phyloP scores from a whole-genome alignment of 2,797 vertebrate genomes.

The Enoplosus armatus region DNA sequence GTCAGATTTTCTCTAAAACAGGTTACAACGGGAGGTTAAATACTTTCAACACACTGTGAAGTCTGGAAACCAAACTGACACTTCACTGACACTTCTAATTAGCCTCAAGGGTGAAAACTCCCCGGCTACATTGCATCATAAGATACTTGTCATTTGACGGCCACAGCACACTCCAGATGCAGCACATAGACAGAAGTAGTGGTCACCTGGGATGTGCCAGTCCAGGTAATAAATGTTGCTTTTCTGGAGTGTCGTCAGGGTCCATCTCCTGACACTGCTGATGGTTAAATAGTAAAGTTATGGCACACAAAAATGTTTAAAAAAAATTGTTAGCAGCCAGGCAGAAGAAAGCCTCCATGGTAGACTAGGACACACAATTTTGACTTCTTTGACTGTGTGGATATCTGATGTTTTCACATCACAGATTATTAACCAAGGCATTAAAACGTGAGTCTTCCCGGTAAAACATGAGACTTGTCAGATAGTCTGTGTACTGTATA shows the following conservation, averaged over 20 bases:
- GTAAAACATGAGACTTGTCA: neutral
- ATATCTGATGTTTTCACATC: too few relatives aligned
- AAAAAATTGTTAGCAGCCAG: neutral
- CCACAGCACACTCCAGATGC: neutral
- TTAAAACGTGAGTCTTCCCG: neutral
- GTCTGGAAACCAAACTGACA: neutral
- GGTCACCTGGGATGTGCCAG: too few relatives aligned
- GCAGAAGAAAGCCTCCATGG: neutral
- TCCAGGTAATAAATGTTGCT: neutral
- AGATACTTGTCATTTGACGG: neutral
- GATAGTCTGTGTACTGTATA: neutral
- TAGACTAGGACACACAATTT: too few relatives aligned
- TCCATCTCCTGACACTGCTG: neutral
- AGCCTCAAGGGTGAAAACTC: neutral
- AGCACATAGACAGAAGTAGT: neutral
- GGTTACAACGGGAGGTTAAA: neutral
- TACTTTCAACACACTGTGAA: neutral
- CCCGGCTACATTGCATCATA: neutral
- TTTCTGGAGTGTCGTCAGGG: neutral
- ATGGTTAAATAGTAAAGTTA: neutral
- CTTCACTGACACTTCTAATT: neutral
- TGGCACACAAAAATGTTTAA: neutral
- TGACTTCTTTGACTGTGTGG: neutral
- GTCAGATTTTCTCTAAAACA: neutral
- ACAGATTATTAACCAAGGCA: neutral